Evolutionary conservation across 2,113 vertebrate species (phyloP).

Genomic region (Odobenus rosmarus): DNA sequence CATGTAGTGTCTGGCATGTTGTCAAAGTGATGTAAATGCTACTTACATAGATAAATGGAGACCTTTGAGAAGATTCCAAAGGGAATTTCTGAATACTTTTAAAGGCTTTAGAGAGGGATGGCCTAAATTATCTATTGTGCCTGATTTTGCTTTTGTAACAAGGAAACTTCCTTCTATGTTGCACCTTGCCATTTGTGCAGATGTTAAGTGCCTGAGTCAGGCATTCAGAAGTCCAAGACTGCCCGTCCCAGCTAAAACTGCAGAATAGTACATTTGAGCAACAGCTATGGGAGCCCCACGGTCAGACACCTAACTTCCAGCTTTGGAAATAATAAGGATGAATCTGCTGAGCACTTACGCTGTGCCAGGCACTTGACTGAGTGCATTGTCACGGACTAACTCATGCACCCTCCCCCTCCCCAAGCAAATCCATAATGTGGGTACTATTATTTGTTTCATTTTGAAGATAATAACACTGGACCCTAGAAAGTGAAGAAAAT

Average conservation of each 20-base stretch:
- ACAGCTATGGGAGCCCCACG: not conserved
- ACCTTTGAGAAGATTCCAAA: not conserved
- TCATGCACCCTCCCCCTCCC: not conserved
- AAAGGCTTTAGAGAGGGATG: not conserved
- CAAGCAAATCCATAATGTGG: not conserved
- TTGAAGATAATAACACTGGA: not conserved
- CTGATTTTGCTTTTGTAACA: conserved; percentile 19
- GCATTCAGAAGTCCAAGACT: not conserved
- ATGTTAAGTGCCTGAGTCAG: not conserved
- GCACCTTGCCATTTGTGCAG: not conserved
- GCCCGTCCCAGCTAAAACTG: not conserved
- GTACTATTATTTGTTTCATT: not conserved
- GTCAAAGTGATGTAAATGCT: conserved; percentile 11
- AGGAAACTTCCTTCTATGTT: not conserved
- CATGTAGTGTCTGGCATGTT: not conserved
- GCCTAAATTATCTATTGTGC: not conserved
- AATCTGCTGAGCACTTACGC: not conserved
- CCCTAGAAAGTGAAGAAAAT: not conserved
- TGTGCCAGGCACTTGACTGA: not conserved
- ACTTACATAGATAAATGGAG: not conserved
- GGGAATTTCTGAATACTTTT: not conserved
- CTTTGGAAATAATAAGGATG: not conserved
- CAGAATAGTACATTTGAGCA: not conserved
- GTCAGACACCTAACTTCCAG: not conserved
- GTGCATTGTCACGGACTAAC: too few relatives aligned